These are phyloP conservation scores for Hoplodrina blanda DNA, from an alignment of 2,888 invertebrate species.

Conservation along the genomic window DNA sequence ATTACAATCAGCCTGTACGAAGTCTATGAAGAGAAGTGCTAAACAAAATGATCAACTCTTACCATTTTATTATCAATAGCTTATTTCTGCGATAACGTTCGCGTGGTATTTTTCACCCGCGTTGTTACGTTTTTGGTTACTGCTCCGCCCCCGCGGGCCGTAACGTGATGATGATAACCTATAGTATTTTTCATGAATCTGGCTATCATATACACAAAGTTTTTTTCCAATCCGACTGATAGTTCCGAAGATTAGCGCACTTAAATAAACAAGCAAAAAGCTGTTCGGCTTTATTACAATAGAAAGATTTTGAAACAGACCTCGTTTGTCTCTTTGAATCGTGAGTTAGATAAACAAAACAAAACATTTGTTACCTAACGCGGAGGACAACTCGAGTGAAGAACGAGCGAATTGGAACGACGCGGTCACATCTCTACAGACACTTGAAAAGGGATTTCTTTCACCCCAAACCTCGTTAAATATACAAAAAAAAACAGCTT, in stretches of 20 bases:
- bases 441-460: slow-evolving; percentile 58
- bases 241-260: no score
- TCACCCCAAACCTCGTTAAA: slow-evolving; percentile 43
- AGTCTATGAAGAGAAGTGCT: not conserved
- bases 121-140: no score
- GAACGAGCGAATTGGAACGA: slow-evolving; percentile 58
- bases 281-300: no score
- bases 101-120: no score
- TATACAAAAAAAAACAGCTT: slow-evolving; percentile 24
- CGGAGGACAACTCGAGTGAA: slow-evolving; percentile 46
- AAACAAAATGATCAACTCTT: not conserved
- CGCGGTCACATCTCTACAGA: slow-evolving; percentile 56
- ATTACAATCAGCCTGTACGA: no score
- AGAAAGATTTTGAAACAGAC: not conserved
- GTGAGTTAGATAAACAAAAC: slow-evolving; percentile 35
- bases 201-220: no score
- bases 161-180: no score
- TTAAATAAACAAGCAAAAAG: no score
- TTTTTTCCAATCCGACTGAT: no score
- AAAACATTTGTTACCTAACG: slow-evolving; percentile 52
- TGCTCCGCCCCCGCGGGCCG: no score
- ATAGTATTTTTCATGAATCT: no score
- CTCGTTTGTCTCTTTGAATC: slow-evolving; percentile 2
- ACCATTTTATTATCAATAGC: not conserved
- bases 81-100: no score